Percentiles rank a stretch among this genome's conserved stretches.
phyloP scores from a whole-genome alignment of 2,888 invertebrate genomes.

The Synergus umbraculus region DNA sequence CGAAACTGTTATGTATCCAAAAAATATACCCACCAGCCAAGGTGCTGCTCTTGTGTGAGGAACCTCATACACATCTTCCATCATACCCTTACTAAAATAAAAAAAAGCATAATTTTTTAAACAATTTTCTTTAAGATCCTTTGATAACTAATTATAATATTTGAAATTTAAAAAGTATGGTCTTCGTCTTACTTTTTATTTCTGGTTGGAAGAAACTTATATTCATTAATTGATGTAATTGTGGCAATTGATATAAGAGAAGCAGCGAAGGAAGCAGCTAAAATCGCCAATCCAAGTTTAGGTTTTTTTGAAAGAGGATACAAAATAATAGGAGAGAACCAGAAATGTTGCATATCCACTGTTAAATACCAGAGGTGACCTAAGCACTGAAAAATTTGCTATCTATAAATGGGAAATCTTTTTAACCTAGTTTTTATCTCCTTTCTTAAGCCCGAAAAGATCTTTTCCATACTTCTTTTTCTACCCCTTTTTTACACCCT shows the following conservation, averaged over 20 bases:
- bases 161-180: not conserved
- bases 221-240: not conserved
- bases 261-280: conserved; percentile 48
- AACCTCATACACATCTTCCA: conserved; percentile 47
- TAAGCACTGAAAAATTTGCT: not conserved
- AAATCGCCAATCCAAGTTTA: conserved; percentile 69
- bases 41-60: conserved; percentile 51
- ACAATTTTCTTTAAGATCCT: not conserved
- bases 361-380: conserved; percentile 75
- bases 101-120: not conserved
- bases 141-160: too few species aligned
- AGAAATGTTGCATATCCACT: conserved; percentile 81
- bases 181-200: not conserved
- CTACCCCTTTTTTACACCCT: too few species aligned
- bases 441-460: too few species aligned
- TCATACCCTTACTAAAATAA: not conserved
- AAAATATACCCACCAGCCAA: conserved; percentile 54
- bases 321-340: conserved; percentile 80
- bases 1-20: conserved; percentile 48
- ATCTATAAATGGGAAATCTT: too few species aligned
- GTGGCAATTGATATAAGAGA: not conserved
- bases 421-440: too few species aligned
- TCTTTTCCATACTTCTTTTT: too few species aligned
- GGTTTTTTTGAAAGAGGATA: conserved; percentile 77
- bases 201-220: not conserved